These are phyloP conservation scores for Oenanthe oenanthe DNA, from an alignment of 2,113 vertebrate species.

Conservation along the genomic window DNA sequence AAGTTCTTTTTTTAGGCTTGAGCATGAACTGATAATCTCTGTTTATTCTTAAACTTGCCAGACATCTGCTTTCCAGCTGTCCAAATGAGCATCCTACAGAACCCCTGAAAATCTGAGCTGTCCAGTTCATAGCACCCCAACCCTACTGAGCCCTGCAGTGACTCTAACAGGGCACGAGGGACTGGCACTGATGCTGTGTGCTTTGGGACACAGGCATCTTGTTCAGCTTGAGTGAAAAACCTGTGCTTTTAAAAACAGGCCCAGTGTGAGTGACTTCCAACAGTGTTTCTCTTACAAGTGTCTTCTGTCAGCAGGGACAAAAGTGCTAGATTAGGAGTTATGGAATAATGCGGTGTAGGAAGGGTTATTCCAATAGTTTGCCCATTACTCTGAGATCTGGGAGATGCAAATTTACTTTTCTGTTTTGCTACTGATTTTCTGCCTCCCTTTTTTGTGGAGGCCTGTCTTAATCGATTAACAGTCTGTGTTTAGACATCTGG, in stretches of 20 bases:
- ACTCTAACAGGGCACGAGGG: fast-evolving
- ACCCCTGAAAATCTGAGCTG: background rate
- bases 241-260: background rate
- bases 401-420: background rate
- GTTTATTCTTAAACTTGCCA: background rate
- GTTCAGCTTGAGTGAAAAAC: background rate
- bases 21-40: conserved; percentile 14
- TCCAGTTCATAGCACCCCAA: background rate
- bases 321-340: background rate
- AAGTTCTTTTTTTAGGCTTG: conserved; percentile 1
- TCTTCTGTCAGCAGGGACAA: background rate
- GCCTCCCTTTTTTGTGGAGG: background rate
- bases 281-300: background rate
- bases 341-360: fast-evolving
- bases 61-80: conserved; percentile 29
- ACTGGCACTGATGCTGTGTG: background rate
- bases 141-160: background rate
- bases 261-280: background rate
- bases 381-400: background rate
- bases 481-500: background rate
- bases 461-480: background rate
- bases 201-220: background rate
- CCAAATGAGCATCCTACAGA: background rate
- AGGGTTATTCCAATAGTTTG: background rate
- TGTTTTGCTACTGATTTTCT: background rate